phyloP scores from a whole-genome alignment of 2,888 invertebrate species.

The Argyra leucocephala region DNA sequence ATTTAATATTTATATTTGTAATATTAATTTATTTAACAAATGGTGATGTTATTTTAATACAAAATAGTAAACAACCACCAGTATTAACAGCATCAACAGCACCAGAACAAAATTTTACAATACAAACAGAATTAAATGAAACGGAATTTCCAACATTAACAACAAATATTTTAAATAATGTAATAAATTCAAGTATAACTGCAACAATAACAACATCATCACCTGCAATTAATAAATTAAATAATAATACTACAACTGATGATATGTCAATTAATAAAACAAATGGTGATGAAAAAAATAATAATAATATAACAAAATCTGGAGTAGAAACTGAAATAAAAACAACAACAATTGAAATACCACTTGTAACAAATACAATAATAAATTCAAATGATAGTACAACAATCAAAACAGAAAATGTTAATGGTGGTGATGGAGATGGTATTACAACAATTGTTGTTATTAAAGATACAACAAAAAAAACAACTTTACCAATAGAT shows the following conservation, averaged over 20 bases:
- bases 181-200: background rate
- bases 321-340: background rate
- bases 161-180: background rate
- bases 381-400: background rate
- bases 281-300: background rate
- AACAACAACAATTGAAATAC: background rate
- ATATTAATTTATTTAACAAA: background rate
- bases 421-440: background rate
- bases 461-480: background rate
- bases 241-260: background rate
- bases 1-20: background rate
- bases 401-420: too few species aligned
- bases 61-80: background rate
- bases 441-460: background rate
- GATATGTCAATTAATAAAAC: background rate
- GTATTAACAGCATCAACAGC: background rate
- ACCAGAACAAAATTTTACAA: conserved; percentile 9
- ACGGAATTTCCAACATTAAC: conserved; percentile 1
- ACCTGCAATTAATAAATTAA: background rate
- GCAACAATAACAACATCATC: background rate
- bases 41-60: background rate
- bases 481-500: background rate
- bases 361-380: background rate
- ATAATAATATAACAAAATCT: background rate
- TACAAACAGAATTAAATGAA: background rate